These are phyloP conservation scores for Clarias batrachus DNA, from an alignment of 2,113 vertebrate genomes.

Conservation along the genomic window DNA sequence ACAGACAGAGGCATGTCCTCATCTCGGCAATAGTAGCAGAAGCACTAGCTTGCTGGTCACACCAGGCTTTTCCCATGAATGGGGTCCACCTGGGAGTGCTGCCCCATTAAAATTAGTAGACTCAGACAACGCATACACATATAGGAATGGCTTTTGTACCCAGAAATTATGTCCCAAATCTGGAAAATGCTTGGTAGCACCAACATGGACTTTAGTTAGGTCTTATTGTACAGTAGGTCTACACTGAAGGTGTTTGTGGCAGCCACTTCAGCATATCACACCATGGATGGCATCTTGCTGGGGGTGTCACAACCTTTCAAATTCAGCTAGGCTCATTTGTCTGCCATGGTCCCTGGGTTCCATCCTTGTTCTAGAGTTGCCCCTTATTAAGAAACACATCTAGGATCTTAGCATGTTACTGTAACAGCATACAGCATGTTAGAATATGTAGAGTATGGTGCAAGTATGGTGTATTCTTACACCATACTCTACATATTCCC, in stretches of 20 bases:
- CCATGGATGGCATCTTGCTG: not conserved
- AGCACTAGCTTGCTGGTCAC: not conserved
- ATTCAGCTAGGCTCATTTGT: no score
- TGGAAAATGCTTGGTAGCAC: not conserved
- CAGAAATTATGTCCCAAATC: not conserved
- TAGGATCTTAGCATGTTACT: no score
- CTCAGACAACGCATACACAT: not conserved
- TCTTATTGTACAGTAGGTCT: no score
- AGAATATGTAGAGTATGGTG: no score
- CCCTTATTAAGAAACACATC: no score
- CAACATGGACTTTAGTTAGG: not conserved
- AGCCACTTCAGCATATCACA: not conserved
- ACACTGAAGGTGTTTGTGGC: not conserved
- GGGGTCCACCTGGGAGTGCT: not conserved
- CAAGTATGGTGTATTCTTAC: no score
- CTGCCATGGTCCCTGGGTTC: no score
- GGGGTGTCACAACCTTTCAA: not conserved
- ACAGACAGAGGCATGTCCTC: constrained; percentile 12
- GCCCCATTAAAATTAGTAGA: not conserved
- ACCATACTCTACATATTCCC: not conserved
- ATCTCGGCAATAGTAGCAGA: not conserved
- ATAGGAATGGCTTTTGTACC: not conserved
- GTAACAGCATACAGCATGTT: no score
- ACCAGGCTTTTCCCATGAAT: not conserved
- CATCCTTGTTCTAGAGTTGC: no score